Conservation (phyloP, 1,140 invertebrate species). For the Cydia strobilella region DNA sequence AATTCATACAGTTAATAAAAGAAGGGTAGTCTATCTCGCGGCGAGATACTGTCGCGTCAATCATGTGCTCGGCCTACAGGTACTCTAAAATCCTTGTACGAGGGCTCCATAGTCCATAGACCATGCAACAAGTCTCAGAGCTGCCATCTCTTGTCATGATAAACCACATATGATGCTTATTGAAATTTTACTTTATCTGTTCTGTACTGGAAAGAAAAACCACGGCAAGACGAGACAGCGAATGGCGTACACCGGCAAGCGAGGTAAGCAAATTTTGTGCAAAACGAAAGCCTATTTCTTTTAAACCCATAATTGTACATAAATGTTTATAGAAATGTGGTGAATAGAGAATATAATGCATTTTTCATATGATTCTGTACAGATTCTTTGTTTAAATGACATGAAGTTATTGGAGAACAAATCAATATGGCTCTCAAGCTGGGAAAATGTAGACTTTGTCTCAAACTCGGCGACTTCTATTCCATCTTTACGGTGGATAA, state of each 20-base stretch:
- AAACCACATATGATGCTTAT: background rate
- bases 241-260: slow-evolving; percentile 35
- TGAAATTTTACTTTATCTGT: slow-evolving; percentile 1
- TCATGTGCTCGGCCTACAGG: too few relatives aligned
- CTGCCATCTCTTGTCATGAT: background rate
- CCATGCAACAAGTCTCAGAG: background rate
- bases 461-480: slow-evolving; percentile 79
- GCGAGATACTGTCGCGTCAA: too few relatives aligned
- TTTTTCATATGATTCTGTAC: slow-evolving; percentile 31
- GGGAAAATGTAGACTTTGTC: slow-evolving; percentile 79
- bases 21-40: too few relatives aligned
- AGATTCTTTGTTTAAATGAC: slow-evolving; percentile 56
- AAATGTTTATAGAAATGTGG: background rate
- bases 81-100: too few relatives aligned
- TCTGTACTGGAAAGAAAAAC: slow-evolving; percentile 3
- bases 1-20: too few relatives aligned
- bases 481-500: slow-evolving; percentile 78
- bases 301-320: background rate
- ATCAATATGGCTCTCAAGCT: slow-evolving; percentile 78
- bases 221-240: background rate
- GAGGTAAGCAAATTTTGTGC: slow-evolving; percentile 33
- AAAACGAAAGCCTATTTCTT: background rate
- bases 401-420: slow-evolving; percentile 65
- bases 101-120: too few relatives aligned
- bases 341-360: background rate